Evolutionary conservation across 2,797 vertebrate genomes (phyloP).

Genomic region (Gadopsis marmoratus): DNA sequence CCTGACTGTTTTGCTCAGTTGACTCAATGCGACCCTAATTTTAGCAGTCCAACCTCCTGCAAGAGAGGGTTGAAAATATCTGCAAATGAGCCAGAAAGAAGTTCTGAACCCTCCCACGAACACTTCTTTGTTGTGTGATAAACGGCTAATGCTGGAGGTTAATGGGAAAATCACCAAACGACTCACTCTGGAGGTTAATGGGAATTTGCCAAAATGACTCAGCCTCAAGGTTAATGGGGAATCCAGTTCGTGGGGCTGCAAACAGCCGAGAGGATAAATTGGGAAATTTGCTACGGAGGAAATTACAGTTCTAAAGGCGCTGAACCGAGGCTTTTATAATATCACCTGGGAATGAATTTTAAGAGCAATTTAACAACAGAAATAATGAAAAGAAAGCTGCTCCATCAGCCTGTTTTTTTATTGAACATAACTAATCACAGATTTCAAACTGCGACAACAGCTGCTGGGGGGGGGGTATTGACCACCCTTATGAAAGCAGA

Average conservation of each 20-base stretch:
- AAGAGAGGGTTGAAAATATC: neutral
- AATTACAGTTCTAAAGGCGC: conserved; percentile 58
- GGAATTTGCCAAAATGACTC: conserved; percentile 58
- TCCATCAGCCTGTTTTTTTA: conserved; percentile 6
- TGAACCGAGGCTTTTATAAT: conserved; percentile 50
- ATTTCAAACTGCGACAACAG: conserved; percentile 18
- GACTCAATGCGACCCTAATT: conserved; percentile 21
- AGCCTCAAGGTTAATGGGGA: conserved; percentile 72
- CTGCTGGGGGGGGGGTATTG: neutral
- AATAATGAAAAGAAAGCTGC: conserved; percentile 43
- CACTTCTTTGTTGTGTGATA: conserved; percentile 42
- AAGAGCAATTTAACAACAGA: conserved; percentile 46
- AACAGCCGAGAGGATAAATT: conserved; percentile 62
- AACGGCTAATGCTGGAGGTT: conserved; percentile 49
- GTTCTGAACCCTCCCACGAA: neutral
- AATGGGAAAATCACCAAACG: conserved; percentile 61
- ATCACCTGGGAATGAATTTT: conserved; percentile 53
- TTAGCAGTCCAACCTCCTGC: neutral
- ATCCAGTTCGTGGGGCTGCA: conserved; percentile 49
- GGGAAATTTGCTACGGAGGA: conserved; percentile 57
- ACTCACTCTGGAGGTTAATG: conserved; percentile 58
- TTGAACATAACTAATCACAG: conserved; percentile 14
- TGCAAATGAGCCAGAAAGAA: conserved; percentile 45
- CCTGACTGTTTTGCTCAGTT: neutral
- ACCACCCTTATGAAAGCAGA: neutral